Evolutionary conservation across 2,888 invertebrate species (phyloP).

Genomic region (Xylota segnis): DNA sequence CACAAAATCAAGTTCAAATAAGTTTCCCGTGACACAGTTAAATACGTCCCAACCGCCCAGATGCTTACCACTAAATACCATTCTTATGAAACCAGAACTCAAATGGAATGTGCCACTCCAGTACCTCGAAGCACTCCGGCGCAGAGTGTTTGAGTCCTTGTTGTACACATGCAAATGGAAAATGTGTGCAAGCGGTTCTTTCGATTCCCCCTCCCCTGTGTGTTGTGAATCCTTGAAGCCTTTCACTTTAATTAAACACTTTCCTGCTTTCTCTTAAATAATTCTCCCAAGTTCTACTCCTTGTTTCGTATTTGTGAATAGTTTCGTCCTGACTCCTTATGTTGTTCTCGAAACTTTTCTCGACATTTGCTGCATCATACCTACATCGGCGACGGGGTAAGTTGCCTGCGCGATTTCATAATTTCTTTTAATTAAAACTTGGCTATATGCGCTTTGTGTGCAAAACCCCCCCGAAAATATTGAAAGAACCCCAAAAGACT

Average conservation of each 20-base stretch:
- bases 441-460: background rate
- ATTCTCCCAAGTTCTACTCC: constrained; percentile 1
- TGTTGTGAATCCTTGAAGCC: constrained; percentile 6
- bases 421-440: constrained; percentile 61
- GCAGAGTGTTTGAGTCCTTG: constrained; percentile 26
- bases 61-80: constrained; percentile 58
- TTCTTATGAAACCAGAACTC: constrained; percentile 55
- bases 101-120: constrained; percentile 54
- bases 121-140: constrained; percentile 23
- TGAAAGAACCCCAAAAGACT: background rate
- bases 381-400: background rate
- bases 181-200: constrained; percentile 12
- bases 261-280: constrained; percentile 52
- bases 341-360: constrained; percentile 36
- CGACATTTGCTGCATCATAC: constrained; percentile 3
- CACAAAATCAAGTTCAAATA: constrained; percentile 46
- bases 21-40: constrained; percentile 60
- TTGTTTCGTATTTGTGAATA: constrained; percentile 39
- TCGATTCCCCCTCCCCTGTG: background rate
- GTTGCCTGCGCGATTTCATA: constrained; percentile 41
- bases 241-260: constrained; percentile 66
- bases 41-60: background rate
- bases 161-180: constrained; percentile 22
- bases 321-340: constrained; percentile 26
- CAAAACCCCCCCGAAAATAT: background rate